Percentiles rank a stretch among this genome's conserved stretches.
These are phyloP conservation scores for Eucera pruinosa DNA, from an alignment of 2,888 invertebrate genomes.

Conservation along the genomic window DNA sequence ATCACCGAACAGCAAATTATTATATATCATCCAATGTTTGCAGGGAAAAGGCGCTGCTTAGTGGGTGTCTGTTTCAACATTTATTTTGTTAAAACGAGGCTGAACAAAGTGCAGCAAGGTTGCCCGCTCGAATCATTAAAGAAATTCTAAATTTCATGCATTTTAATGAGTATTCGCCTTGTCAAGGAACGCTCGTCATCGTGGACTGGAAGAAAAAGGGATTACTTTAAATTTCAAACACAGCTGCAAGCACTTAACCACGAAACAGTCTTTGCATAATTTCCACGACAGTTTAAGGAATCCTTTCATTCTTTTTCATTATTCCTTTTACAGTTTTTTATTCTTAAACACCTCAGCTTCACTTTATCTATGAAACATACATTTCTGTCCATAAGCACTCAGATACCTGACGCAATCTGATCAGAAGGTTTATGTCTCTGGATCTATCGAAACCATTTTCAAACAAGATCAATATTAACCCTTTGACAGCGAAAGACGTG, in stretches of 20 bases:
- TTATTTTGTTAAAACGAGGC: neutral
- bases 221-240: constrained; percentile 26
- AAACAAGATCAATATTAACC: no score
- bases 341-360: no score
- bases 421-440: no score
- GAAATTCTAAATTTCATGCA: constrained; percentile 33
- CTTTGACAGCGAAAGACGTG: no score
- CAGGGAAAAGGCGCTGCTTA: neutral
- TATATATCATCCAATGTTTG: neutral
- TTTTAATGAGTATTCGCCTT: constrained; percentile 23
- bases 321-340: no score
- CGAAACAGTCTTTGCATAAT: no score
- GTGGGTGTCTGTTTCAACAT: neutral
- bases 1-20: no score
- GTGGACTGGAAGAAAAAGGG: constrained; percentile 3
- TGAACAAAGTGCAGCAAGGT: neutral
- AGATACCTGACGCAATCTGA: no score
- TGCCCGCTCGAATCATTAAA: neutral
- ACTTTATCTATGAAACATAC: no score
- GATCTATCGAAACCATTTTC: no score
- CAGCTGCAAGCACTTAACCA: constrained; percentile 7
- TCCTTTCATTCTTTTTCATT: neutral
- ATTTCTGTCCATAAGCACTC: no score
- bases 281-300: neutral
- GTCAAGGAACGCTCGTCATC: neutral